A percentile compares a stretch with the other conserved stretches of the same genome.
Conservation (phyloP, 2,113 vertebrate species). For the Entomyzon cyanotis region DNA sequence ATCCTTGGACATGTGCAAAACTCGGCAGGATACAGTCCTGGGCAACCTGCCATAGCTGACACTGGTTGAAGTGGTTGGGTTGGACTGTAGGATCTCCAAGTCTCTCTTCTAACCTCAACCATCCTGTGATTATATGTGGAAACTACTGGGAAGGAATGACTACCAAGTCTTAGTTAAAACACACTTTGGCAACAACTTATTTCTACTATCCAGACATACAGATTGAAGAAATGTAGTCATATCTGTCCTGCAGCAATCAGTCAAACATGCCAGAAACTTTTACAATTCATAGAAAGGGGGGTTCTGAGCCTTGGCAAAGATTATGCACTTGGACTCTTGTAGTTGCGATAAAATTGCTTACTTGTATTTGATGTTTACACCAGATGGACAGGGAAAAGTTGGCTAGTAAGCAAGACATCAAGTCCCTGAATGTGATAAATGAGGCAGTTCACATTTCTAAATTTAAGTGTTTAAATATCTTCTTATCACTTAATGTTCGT, state of each 20-base stretch:
- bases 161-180: not conserved
- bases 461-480: not conserved
- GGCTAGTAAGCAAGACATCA: not conserved
- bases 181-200: not conserved
- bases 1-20: not conserved
- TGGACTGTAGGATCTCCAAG: not conserved
- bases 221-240: not conserved
- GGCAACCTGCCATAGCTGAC: not conserved
- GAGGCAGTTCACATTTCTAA: not conserved
- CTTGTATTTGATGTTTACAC: not conserved
- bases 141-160: not conserved
- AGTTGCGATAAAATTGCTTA: not conserved
- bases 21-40: not conserved
- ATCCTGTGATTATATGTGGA: not conserved
- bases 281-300: not conserved
- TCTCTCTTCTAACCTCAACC: not conserved
- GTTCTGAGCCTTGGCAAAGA: not conserved
- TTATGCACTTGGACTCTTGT: not conserved
- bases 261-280: not conserved
- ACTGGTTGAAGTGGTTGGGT: not conserved
- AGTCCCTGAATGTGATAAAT: not conserved
- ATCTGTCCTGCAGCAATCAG: not conserved
- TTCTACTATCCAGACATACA: not conserved
- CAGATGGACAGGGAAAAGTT: not conserved
- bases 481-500: not conserved